Base-by-base conservation (phyloP, 2,888 invertebrate species). In the Monoplex corrugatus region DNA sequence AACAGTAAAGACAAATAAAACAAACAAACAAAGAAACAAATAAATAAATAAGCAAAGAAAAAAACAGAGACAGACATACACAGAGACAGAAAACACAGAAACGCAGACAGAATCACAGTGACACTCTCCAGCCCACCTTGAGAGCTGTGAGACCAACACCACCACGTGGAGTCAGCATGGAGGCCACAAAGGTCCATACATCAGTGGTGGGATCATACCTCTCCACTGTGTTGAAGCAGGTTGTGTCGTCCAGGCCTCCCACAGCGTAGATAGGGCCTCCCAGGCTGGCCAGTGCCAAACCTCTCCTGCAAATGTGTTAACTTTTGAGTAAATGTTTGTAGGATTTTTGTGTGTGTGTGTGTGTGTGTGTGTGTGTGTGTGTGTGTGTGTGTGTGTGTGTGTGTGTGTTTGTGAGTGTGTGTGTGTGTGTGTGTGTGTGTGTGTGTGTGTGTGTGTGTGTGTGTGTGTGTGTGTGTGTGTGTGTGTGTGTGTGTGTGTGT, bases 251-350 rank as follows among this genome's bases (percentile, higher is more conserved):
- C 83, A 97, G 93, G 10, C 96, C 96, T 32, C 97, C 97, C 5
- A 97, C 95, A 23, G 96, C 96, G 92, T 96, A 97, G 85, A 97
- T 96, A 8, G 96, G 96, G 19, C 96, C 96, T 38, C 96, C 96
- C 85, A 97, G 93, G 89, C 95, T 95, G 19, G 96, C 96, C 68
- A 96, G 95, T n/a, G 96, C 96, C 50, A 97, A 95, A 28, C 97
- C 97, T 88, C 96, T 94, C 86, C 96, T 96, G 92, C 0, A 92
- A 23, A 35, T 8, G 72, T 72, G 38, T 35, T 8, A 13, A 19
- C 19, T 8, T 50, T 8, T 50, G 50, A 13, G 50, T 50, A 19
- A 13, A 19, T 35, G 72, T 72, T 13, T 35, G 35, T 35, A 10
- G 8, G 6, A 19, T 50, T 6, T 72, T 72, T 72, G 72, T 72